Percentiles rank a stretch among this genome's conserved stretches.
Evolutionary conservation across 2,888 invertebrate genomes (phyloP).

Genomic region (Cataglyphis altisquamis): DNA sequence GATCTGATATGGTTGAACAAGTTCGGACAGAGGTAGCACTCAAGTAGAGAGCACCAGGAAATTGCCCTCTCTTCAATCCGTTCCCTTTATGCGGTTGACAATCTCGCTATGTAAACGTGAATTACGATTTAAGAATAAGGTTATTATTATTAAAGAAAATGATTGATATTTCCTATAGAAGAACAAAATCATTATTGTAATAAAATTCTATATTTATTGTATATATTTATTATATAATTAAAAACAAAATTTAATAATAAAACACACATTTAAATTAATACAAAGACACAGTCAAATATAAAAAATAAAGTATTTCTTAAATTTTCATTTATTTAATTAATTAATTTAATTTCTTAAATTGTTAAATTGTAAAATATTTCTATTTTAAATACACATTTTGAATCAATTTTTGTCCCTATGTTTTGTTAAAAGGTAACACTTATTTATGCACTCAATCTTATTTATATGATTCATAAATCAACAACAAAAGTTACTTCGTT

Average conservation of each 20-base stretch:
- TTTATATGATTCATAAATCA: not conserved
- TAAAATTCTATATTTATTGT: not conserved
- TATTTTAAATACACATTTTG: no score
- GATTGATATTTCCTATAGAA: not conserved
- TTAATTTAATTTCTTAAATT: no score
- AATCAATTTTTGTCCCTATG: no score
- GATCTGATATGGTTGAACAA: conserved; percentile 31
- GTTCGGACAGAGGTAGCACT: conserved; percentile 38
- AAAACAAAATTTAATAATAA: not conserved
- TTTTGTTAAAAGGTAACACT: no score
- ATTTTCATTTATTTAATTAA: no score
- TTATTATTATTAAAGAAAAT: not conserved
- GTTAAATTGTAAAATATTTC: no score
- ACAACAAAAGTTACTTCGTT: not conserved
- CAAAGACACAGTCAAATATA: no score
- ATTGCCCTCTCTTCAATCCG: conserved; percentile 32
- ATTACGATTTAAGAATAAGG: conserved; percentile 14
- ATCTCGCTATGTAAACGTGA: conserved; percentile 25
- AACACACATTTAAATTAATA: no score
- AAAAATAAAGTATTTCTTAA: no score
- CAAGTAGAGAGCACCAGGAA: conserved; percentile 44
- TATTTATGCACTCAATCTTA: not conserved
- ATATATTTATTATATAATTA: not conserved
- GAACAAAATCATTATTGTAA: not conserved
- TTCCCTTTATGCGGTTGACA: conserved; percentile 38